Evolutionary conservation across 2,888 invertebrate species (phyloP), one percentile per base, ranked within the genome.

Genomic region (Cosmia pyralina): DNA sequence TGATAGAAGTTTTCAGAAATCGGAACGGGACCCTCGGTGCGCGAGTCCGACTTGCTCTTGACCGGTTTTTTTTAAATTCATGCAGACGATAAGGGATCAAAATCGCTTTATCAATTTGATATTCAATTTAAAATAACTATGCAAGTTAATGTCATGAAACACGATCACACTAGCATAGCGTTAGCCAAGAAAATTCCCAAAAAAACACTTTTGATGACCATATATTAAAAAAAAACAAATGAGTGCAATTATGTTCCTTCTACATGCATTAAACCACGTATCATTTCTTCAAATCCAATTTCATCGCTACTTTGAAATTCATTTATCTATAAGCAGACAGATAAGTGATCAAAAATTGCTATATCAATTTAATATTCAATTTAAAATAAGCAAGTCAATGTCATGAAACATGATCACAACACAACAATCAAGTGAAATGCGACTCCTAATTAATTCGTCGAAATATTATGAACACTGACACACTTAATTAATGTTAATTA

Each of bases 401-500:
- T 53, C 52, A 48, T 41, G 13, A 60, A 72, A 77, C 13, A 64
- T 22, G 28, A 71, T 17, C 52, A 53, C 10, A 38, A 28, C 52
- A 53, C 10, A 38, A 28, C 3, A 66, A 72, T 69, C 17, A 63
- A 74, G 22, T 46, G 34, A 79, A 68, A 68, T 60, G 15, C 10
- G 44, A 65, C 10, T 62, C 34, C 53, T 50, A 53, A 59, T 41
- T 19, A 57, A 69, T 70, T 62, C 55, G 6, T 38, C 55, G 19
- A 63, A 58, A 50, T 66, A 66, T 62, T 44, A 38, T 46, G 1
- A 63, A 10, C 11, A 63, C 34, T 50, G 34, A 65, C 59, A 50
- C 28, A 78, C n/a, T 10, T 44, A 55, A 67, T 65, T 38, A 57
- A 77, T 58, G 53, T 22, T 52, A 52, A 69, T 69, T 2, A 64